phyloP scores from a whole-genome alignment of 2,113 vertebrate genomes.

The Scophthalmus maximus region DNA sequence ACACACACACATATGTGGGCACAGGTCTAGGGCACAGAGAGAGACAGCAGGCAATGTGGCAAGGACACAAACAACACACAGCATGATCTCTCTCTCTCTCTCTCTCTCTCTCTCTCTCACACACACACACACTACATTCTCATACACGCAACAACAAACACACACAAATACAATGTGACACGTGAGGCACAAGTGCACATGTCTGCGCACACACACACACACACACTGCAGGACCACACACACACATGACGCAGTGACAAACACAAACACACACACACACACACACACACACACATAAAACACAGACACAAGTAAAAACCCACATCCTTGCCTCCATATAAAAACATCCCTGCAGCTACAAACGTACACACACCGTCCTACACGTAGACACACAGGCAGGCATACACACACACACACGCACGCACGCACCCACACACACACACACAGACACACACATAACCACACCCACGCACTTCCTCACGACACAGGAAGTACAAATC shows the following conservation, averaged over 20 bases:
- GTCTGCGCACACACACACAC: not conserved
- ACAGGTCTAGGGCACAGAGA: conserved; percentile 51
- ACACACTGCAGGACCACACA: conserved; percentile 15
- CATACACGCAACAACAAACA: not conserved
- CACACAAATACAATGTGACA: conserved; percentile 25
- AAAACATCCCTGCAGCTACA: conserved; percentile 8
- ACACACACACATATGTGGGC: conserved; percentile 13
- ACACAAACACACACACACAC: not conserved
- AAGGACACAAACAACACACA: conserved; percentile 51
- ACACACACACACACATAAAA: too few species aligned
- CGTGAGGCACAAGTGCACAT: not conserved
- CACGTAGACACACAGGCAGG: not conserved
- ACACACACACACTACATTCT: conserved; percentile 8
- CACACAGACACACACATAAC: conserved; percentile 6
- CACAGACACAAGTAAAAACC: conserved; percentile 2
- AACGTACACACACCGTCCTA: conserved; percentile 17
- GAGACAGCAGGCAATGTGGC: conserved; percentile 62
- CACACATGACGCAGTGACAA: not conserved
- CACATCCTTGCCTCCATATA: conserved; percentile 23
- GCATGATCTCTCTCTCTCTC: conserved; percentile 32
- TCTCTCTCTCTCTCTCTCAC: conserved; percentile 10
- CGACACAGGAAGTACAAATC: conserved; percentile 22
- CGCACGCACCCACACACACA: conserved; percentile 19
- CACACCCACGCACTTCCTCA: conserved; percentile 22
- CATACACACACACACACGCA: conserved; percentile 24